Conservation (phyloP, 2,797 vertebrate species). For the Emys orbicularis region DNA sequence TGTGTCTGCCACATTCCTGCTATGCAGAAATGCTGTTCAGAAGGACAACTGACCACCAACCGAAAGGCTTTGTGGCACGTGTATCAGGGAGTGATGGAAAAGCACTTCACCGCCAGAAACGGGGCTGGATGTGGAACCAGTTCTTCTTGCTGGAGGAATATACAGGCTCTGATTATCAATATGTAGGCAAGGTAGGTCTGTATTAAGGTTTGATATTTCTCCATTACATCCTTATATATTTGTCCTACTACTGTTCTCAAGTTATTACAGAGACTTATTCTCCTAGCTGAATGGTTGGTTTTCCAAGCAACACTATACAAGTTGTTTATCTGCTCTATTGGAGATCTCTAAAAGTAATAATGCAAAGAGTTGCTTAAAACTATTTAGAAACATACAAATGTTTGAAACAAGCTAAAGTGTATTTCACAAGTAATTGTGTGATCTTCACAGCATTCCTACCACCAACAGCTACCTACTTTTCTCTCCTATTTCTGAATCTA, state of each 20-base stretch:
- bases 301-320: background rate
- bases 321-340: background rate
- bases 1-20: conserved; percentile 76
- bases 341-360: background rate
- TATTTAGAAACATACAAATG: background rate
- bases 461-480: background rate
- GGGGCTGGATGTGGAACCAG: conserved; percentile 99
- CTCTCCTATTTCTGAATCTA: background rate
- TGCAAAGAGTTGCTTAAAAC: background rate
- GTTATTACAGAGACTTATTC: background rate
- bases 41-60: conserved; percentile 86
- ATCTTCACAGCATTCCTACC: background rate
- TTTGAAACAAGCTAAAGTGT: background rate
- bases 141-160: conserved; percentile 97
- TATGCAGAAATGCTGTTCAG: conserved; percentile 83
- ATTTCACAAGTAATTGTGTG: background rate
- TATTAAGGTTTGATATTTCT: background rate
- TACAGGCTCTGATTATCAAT: conserved; percentile 92
- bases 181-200: conserved; percentile 92
- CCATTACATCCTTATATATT: background rate
- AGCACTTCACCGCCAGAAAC: conserved; percentile 90
- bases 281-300: accelerated
- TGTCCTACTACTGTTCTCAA: background rate
- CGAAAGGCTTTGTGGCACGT: conserved; percentile 65
- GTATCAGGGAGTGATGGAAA: conserved; percentile 84